Conservation (phyloP, 2,888 invertebrate species). For the Mactromeris polynyma region DNA sequence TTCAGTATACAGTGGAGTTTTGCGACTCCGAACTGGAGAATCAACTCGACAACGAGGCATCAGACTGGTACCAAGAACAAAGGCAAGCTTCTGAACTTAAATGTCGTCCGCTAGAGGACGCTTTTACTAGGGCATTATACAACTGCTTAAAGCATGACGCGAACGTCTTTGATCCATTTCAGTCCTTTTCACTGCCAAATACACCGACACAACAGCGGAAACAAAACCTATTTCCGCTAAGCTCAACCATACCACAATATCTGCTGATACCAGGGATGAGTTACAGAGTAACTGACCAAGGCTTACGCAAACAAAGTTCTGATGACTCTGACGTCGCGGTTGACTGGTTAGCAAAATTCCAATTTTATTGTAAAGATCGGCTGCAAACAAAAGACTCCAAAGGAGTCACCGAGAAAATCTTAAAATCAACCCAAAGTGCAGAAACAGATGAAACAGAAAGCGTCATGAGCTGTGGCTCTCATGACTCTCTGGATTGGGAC, state of each 20-base stretch:
- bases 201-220: slow-evolving; percentile 77
- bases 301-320: slow-evolving; percentile 65
- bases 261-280: slow-evolving; percentile 74
- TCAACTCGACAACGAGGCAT: slow-evolving; percentile 72
- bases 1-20: slow-evolving; percentile 81
- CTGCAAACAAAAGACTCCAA: slow-evolving; percentile 79
- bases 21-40: slow-evolving; percentile 79
- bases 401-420: slow-evolving; percentile 75
- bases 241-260: slow-evolving; percentile 74
- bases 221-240: slow-evolving; percentile 75
- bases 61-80: slow-evolving; percentile 80
- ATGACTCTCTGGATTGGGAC: slow-evolving; percentile 75
- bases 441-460: slow-evolving; percentile 71
- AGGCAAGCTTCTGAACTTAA: slow-evolving; percentile 75
- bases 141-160: slow-evolving; percentile 82
- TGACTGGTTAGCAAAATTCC: slow-evolving; percentile 82
- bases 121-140: slow-evolving; percentile 79
- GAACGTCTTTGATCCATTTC: slow-evolving; percentile 77
- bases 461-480: slow-evolving; percentile 67
- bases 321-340: slow-evolving; percentile 73
- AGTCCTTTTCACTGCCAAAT: slow-evolving; percentile 75
- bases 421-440: slow-evolving; percentile 56
- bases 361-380: slow-evolving; percentile 80
- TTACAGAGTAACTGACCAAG: slow-evolving; percentile 68
- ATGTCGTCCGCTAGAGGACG: slow-evolving; percentile 80